These are phyloP conservation scores for Actenoides lindsayi DNA, from an alignment of 2,113 vertebrate genomes.

Conservation along the genomic window DNA sequence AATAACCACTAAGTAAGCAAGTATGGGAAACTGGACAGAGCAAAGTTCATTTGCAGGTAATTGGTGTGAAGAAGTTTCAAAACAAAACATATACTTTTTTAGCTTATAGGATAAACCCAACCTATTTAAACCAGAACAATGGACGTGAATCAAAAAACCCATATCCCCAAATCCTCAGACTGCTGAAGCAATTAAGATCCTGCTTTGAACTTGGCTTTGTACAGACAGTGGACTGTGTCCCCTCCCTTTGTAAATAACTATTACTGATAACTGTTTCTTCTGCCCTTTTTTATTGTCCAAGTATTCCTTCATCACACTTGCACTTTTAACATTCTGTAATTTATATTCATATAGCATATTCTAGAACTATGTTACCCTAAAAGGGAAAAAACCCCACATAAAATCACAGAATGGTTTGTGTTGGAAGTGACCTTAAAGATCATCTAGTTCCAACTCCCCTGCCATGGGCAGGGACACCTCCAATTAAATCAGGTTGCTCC, in stretches of 20 bases:
- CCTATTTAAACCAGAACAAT: background rate
- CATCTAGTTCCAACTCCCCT: too few species aligned
- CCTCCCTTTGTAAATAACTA: background rate
- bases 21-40: background rate
- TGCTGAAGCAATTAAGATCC: background rate
- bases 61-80: background rate
- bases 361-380: background rate
- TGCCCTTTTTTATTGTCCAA: background rate
- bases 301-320: background rate
- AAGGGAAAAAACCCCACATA: background rate
- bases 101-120: background rate
- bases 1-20: background rate
- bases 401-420: too few species aligned
- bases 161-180: background rate
- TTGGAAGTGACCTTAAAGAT: too few species aligned
- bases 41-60: background rate
- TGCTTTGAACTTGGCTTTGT: background rate
- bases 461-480: too few species aligned
- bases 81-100: background rate
- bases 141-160: background rate
- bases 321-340: background rate
- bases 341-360: background rate
- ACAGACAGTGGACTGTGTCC: background rate
- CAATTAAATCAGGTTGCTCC: too few species aligned
- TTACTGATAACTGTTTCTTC: background rate